Evolutionary conservation across 2,797 vertebrate species (phyloP).

Genomic region (Malurus leucopterus): DNA sequence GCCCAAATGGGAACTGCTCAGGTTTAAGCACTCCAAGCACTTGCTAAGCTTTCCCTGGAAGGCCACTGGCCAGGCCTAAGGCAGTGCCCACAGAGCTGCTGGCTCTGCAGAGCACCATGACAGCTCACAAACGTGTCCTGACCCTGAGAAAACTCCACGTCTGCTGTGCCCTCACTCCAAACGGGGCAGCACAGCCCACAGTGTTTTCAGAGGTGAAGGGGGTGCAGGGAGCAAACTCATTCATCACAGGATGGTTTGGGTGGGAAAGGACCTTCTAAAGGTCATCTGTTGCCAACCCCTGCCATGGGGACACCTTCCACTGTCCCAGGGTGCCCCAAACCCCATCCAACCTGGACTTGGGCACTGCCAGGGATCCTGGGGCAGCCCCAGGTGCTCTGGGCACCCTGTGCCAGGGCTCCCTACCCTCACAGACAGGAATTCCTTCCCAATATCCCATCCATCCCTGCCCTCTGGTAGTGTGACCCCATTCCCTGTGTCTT

Average conservation of each 20-base stretch:
- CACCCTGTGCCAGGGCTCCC: neutral
- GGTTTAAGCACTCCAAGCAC: neutral
- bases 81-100: neutral
- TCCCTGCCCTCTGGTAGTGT: neutral
- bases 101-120: neutral
- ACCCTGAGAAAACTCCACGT: neutral
- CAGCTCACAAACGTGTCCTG: neutral
- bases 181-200: neutral
- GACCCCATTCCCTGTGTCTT: neutral
- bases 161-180: neutral
- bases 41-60: neutral
- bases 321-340: rapidly evolving
- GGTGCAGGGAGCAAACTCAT: neutral
- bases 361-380: neutral
- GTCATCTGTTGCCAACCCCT: rapidly evolving
- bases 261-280: neutral
- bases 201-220: neutral
- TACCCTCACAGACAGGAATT: rapidly evolving
- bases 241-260: neutral
- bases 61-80: neutral
- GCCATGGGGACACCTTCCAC: neutral
- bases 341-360: rapidly evolving
- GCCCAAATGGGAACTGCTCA: neutral
- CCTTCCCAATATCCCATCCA: neutral
- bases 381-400: neutral